Conservation (phyloP, 2,113 vertebrate species). For the Sula dactylatra region DNA sequence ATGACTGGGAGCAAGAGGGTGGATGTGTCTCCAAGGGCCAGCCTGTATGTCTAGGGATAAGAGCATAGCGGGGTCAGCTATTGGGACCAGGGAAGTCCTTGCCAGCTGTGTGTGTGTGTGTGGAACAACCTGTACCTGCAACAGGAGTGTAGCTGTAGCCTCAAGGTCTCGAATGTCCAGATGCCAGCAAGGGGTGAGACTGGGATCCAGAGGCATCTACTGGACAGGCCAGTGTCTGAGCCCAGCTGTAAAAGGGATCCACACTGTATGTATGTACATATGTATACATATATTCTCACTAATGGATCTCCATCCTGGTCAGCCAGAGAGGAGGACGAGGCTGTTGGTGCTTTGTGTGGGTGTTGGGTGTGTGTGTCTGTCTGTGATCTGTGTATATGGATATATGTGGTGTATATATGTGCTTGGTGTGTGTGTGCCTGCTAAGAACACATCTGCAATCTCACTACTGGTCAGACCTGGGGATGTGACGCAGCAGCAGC, state of each 20-base stretch:
- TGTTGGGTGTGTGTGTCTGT: neutral
- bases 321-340: neutral
- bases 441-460: neutral
- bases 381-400: neutral
- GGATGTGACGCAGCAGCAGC: neutral
- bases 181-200: neutral
- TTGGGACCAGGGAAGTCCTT: neutral
- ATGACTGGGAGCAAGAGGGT: neutral
- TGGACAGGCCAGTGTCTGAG: neutral
- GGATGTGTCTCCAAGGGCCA: neutral
- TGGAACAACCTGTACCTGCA: neutral
- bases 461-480: neutral
- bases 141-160: too few species aligned
- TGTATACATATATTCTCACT: neutral
- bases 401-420: neutral
- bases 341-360: neutral
- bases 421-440: neutral
- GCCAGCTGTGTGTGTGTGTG: neutral
- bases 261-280: fast-evolving
- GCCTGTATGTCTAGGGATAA: neutral
- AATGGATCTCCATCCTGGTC: neutral
- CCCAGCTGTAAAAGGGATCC: neutral
- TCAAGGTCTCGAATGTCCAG: neutral
- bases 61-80: neutral
- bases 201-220: neutral